A percentile compares a stretch with the other conserved stretches of the same genome.
These are phyloP conservation scores for Drosophila mimica DNA, from an alignment of 2,888 invertebrate genomes.

Conservation along the genomic window DNA sequence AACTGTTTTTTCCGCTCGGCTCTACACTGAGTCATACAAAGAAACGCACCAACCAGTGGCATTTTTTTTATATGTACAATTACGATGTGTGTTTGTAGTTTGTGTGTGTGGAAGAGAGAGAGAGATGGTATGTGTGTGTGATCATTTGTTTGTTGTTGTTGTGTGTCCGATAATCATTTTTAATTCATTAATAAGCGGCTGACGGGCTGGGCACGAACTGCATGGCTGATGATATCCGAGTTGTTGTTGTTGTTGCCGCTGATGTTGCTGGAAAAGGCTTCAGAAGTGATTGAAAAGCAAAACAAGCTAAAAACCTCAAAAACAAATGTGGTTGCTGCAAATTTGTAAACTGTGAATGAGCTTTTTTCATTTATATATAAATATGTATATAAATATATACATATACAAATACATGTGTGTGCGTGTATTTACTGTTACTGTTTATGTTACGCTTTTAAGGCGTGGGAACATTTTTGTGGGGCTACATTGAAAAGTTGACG, in stretches of 20 bases:
- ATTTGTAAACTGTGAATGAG: constrained; percentile 64
- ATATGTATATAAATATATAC: background rate
- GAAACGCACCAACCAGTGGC: constrained; percentile 56
- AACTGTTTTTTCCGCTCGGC: constrained; percentile 42
- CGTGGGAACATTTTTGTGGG: constrained; percentile 68
- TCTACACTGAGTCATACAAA: constrained; percentile 68
- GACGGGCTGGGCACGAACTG: constrained; percentile 47
- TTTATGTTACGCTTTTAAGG: constrained; percentile 55
- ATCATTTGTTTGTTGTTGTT: constrained; percentile 58
- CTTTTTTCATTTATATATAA: constrained; percentile 18
- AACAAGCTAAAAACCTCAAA: constrained; percentile 66
- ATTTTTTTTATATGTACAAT: constrained; percentile 57
- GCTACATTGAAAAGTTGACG: constrained; percentile 63
- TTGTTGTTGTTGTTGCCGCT: constrained; percentile 9
- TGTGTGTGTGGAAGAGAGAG: constrained; percentile 23
- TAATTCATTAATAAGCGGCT: constrained; percentile 74
- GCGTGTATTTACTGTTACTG: constrained; percentile 20
- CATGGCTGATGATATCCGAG: constrained; percentile 50
- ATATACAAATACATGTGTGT: background rate
- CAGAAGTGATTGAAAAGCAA: constrained; percentile 65
- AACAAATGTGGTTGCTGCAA: constrained; percentile 22
- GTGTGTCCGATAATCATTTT: constrained; percentile 68
- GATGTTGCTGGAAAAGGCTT: constrained; percentile 30
- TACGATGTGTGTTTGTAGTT: constrained; percentile 46
- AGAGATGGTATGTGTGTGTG: constrained; percentile 29